A percentile compares a stretch with the other conserved stretches of the same genome.
These are phyloP conservation scores for Drosophila mauritiana DNA, from an alignment of 1,140 invertebrate species.

Conservation along the genomic window DNA sequence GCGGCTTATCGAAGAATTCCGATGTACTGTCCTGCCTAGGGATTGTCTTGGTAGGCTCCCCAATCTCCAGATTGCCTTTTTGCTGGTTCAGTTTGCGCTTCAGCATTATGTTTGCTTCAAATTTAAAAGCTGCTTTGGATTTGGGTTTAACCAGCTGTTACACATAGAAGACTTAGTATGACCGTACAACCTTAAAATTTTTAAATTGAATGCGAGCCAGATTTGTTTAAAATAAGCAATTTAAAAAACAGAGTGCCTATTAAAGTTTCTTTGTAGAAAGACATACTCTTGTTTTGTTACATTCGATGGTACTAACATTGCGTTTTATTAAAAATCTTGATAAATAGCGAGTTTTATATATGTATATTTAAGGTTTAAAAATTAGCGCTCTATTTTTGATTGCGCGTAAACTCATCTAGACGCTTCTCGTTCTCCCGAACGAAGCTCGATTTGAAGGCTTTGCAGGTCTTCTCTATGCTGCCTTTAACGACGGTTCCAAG, in stretches of 20 bases:
- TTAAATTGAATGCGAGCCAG: not conserved
- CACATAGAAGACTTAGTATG: not conserved
- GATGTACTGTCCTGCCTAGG: constrained; percentile 16
- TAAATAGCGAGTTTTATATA: constrained; percentile 10
- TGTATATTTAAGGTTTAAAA: not conserved
- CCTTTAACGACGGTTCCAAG: constrained; percentile 48
- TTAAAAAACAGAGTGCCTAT: too few relatives aligned
- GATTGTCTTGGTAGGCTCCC: not conserved
- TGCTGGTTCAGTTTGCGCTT: constrained; percentile 52
- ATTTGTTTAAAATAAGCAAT: too few relatives aligned
- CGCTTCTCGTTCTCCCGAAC: constrained; percentile 39
- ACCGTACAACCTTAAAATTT: not conserved
- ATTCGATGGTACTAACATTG: constrained; percentile 24
- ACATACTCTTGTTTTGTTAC: too few relatives aligned
- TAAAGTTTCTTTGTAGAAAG: too few relatives aligned
- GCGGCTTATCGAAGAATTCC: constrained; percentile 38
- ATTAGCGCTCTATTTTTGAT: constrained; percentile 25
- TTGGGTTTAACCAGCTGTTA: constrained; percentile 1
- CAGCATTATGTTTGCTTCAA: constrained; percentile 40
- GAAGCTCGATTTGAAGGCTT: constrained; percentile 47
- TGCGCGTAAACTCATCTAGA: constrained; percentile 41
- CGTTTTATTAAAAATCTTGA: constrained; percentile 28
- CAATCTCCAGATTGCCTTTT: constrained; percentile 3
- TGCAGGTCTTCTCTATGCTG: constrained; percentile 49
- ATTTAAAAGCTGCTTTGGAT: not conserved